A percentile compares a stretch with the other conserved stretches of the same genome.
Evolutionary conservation across 2,888 invertebrate species (phyloP).

Genomic region (Torymus auratus): DNA sequence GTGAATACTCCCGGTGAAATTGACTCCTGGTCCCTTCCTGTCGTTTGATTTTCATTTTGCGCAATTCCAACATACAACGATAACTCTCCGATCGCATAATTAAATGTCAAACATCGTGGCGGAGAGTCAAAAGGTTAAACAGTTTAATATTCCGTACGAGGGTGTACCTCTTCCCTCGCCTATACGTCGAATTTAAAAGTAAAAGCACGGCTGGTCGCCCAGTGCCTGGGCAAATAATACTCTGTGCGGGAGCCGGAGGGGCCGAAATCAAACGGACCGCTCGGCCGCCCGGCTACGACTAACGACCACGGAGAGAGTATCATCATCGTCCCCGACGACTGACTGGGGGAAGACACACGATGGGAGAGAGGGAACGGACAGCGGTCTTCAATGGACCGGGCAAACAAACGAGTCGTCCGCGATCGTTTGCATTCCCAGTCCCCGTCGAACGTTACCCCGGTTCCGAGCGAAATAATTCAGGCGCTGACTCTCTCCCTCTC

Average conservation of each 20-base stretch:
- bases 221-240: constrained; percentile 34
- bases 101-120: no score
- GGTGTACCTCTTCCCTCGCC: no score
- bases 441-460: constrained; percentile 13
- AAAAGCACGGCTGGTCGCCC: neutral
- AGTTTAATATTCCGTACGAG: no score
- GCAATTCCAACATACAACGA: no score
- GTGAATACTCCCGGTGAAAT: neutral
- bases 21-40: neutral
- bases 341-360: no score
- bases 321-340: neutral
- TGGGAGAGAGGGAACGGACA: neutral
- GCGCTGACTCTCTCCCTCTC: neutral
- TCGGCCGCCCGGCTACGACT: no score
- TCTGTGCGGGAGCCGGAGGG: neutral
- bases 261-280: no score
- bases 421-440: constrained; percentile 31
- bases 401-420: constrained; percentile 44
- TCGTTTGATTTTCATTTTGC: no score
- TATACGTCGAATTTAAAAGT: neutral
- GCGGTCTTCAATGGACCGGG: constrained; percentile 51
- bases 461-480: constrained; percentile 50
- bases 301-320: constrained; percentile 6
- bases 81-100: no score
- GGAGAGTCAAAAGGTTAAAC: no score